Percentiles rank a stretch among this genome's conserved stretches.
These are phyloP conservation scores for Bos taurus DNA, from an alignment of 2,113 vertebrate species.

Conservation along the genomic window ARS-UCD2.0 NC_037333.1:53586001-53586500, in stretches of 20 bases:
- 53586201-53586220: not conserved
- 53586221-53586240: not conserved
- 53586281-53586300: not conserved
- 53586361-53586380: not conserved
- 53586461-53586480: not conserved
- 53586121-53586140: not conserved
- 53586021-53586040: not conserved
- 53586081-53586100: not conserved
- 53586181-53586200: not conserved
- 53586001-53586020: not conserved
- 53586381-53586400: not conserved
- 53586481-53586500: not conserved
- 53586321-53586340: not conserved
- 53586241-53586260: not conserved
- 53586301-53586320: not conserved
- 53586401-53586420: not conserved
- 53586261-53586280: not conserved
- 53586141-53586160: not conserved
- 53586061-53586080: not conserved
- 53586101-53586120: fast-evolving
- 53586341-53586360: not conserved
- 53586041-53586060: not conserved
- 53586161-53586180: not conserved
- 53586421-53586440: not conserved
- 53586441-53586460: not conserved